Base-by-base conservation (phyloP, 2,797 vertebrate species). In the Chelon auratus region DNA sequence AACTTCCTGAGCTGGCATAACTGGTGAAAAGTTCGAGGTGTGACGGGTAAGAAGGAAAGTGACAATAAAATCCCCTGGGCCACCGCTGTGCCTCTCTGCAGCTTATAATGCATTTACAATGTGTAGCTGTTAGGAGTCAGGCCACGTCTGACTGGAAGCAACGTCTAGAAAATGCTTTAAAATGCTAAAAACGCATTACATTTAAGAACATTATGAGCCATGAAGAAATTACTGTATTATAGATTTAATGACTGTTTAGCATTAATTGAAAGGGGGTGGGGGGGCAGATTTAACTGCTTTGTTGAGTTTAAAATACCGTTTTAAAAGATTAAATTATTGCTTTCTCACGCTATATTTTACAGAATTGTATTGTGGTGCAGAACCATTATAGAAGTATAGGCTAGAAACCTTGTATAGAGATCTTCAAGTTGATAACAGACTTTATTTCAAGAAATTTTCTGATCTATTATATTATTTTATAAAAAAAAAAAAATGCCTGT, bases 21-120 rank as follows among this genome's bases (percentile, higher is more conserved):
- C 39, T 39, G 17, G 47, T 64, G 30, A 56, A 13, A 59, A 77
- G 58, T 52, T 48, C 33, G 24, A 53, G n/a, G 62, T 73, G 48
- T 64, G 59, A 48, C 52, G 47, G 67, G 39, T n/a, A 62, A 56
- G 69, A 75, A 24, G 26, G 22, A 67, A 52, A 36, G 39, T 73
- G 56, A 75, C 78, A 36, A 55, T 40, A 22, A 5, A 45, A 43
- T 68, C 67, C 56, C 51, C n/a, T 26, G 61, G 58, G 68, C 52
- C 43, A 33, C 62, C 48, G 26, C 59, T 22, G 72, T 57, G 43
- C 45, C 11, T 18, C 65, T 59, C 59, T 33, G 39, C 68, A 62
- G 64, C 64, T 61, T 59, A 65, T 22, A 72, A 70, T 65, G 56
- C 56, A 71, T 78, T 59, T 14, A 36, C 53, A 54, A 70, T 72